Conservation (phyloP, 2,113 vertebrate genomes). For the Colinus virginianus region DNA sequence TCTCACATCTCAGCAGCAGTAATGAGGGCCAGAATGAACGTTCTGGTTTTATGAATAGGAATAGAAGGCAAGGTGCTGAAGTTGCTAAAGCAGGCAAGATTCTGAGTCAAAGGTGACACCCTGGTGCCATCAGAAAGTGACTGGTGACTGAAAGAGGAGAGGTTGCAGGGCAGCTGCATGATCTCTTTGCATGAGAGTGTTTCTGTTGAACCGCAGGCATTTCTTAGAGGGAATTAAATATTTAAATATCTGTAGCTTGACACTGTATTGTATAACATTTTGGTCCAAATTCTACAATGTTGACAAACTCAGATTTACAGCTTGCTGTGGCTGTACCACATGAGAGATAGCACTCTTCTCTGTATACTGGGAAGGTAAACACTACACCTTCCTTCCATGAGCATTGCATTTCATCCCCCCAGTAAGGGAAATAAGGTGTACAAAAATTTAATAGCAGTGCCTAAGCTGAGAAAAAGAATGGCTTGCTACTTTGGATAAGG, state of each 20-base stretch:
- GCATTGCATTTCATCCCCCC: rapidly evolving
- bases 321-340: neutral
- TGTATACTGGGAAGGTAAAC: neutral
- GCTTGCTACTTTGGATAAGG: neutral
- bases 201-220: neutral
- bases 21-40: neutral
- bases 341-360: neutral
- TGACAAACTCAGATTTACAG: neutral
- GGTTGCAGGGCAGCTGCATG: neutral
- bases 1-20: neutral
- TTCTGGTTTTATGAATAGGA: neutral
- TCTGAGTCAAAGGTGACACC: neutral
- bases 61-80: neutral
- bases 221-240: neutral
- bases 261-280: rapidly evolving
- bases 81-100: neutral
- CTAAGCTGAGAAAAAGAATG: neutral
- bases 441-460: neutral
- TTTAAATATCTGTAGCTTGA: neutral
- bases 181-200: rapidly evolving
- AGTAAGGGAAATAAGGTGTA: rapidly evolving
- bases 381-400: neutral
- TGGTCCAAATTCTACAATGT: neutral
- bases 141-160: neutral
- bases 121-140: neutral